These are phyloP conservation scores for Pedetes capensis DNA, from an alignment of 2,113 vertebrate species.

Conservation along the genomic window DNA sequence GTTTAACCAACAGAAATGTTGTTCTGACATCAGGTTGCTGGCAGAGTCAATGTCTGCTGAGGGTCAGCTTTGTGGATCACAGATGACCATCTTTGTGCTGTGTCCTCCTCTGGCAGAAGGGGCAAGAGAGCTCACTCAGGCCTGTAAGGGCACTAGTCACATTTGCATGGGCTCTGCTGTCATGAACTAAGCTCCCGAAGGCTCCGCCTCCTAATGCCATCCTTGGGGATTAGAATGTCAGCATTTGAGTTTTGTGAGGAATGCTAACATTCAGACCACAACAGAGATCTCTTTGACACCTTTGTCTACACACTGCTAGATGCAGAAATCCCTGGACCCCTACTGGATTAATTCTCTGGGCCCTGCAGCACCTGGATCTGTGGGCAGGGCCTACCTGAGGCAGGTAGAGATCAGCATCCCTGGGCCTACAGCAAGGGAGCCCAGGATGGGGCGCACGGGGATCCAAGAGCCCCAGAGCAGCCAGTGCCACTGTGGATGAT, in stretches of 20 bases:
- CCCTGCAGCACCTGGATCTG: accelerated
- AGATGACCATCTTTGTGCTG: not conserved
- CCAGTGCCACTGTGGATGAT: not conserved
- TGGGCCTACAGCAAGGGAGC: not conserved
- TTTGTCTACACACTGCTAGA: not conserved
- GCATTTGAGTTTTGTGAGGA: not conserved
- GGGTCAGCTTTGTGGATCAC: too few species aligned
- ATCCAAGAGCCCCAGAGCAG: not conserved
- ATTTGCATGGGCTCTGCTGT: not conserved
- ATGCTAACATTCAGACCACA: not conserved
- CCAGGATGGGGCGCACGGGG: not conserved
- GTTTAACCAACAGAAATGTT: not conserved
- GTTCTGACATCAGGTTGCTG: not conserved
- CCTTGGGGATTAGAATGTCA: not conserved
- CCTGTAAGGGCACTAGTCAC: not conserved
- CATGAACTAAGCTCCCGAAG: not conserved
- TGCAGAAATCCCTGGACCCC: not conserved
- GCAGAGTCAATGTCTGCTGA: not conserved
- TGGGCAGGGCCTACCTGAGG: not conserved
- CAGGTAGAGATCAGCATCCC: not conserved
- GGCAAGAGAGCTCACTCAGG: not conserved
- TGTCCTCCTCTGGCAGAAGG: not conserved
- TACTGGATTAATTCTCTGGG: not conserved
- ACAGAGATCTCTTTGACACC: not conserved
- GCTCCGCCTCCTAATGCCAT: not conserved